Conservation (phyloP, 2,113 vertebrate species). For the Neotragus pygmaeus region DNA sequence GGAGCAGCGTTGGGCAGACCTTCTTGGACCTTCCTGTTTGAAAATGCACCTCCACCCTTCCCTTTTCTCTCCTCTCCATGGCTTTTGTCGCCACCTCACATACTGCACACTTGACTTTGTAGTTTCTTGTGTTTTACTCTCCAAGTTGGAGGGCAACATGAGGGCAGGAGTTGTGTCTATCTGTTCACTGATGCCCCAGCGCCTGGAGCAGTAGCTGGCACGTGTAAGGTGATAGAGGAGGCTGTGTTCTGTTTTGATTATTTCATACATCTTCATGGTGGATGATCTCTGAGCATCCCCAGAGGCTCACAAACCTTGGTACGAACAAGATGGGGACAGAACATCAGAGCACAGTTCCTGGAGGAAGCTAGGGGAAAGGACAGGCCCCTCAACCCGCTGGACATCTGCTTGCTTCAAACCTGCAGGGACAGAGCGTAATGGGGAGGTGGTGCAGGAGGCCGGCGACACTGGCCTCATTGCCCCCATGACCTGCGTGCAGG, state of each 20-base stretch:
- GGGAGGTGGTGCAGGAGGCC: rapidly evolving
- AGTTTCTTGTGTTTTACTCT: neutral
- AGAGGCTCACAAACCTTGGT: neutral
- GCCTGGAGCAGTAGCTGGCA: neutral
- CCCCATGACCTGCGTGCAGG: neutral
- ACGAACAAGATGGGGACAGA: neutral
- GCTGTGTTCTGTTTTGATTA: neutral
- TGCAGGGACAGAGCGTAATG: neutral
- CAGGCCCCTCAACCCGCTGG: neutral
- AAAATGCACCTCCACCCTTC: rapidly evolving
- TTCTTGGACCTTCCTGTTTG: rapidly evolving
- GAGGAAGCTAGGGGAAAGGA: neutral
- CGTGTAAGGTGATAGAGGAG: rapidly evolving
- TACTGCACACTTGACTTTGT: rapidly evolving
- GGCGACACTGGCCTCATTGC: rapidly evolving
- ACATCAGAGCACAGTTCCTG: neutral
- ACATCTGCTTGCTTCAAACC: neutral
- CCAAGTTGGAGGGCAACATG: rapidly evolving
- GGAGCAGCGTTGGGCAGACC: neutral
- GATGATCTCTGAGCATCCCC: neutral
- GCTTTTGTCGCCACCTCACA: neutral
- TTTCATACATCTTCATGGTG: neutral
- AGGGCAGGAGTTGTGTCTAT: neutral
- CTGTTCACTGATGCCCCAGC: neutral
- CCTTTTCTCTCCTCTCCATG: neutral